phyloP scores from a whole-genome alignment of 2,888 invertebrate genomes.

The Drosophila maculinotata region DNA sequence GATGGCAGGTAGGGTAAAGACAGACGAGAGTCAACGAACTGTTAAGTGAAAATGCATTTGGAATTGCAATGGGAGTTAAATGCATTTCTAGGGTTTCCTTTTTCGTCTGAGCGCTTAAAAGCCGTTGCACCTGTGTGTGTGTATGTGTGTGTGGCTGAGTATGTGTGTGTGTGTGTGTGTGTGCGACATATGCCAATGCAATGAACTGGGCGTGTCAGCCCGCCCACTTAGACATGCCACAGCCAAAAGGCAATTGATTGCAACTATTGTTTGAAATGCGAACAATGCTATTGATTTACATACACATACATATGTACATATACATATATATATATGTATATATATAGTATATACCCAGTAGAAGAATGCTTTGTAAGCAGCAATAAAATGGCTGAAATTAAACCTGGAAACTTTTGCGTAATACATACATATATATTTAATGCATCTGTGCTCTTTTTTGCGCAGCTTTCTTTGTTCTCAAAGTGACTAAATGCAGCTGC shows the following conservation, averaged over 20 bases:
- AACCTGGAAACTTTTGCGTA: no score
- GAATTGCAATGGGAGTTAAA: conserved; percentile 34
- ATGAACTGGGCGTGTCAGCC: conserved; percentile 41
- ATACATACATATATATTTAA: no score
- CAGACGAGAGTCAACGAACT: conserved; percentile 64
- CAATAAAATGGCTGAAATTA: no score
- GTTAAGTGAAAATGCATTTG: conserved; percentile 59
- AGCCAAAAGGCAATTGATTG: conserved; percentile 41
- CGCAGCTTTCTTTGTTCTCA: no score
- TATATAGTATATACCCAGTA: conserved; percentile 3
- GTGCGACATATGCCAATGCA: conserved; percentile 10
- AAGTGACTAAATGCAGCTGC: no score
- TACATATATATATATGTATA: neutral
- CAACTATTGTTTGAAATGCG: conserved; percentile 47
- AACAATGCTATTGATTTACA: conserved; percentile 20
- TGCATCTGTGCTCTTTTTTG: no score
- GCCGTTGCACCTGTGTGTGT: conserved; percentile 36
- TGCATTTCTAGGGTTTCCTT: conserved; percentile 68
- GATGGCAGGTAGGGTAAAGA: neutral
- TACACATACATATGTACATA: neutral
- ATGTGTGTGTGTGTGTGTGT: neutral
- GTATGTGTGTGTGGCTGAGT: conserved; percentile 2
- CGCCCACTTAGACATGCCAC: conserved; percentile 6
- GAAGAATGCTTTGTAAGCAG: neutral
- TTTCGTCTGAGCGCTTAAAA: conserved; percentile 57